Conservation (phyloP, 2,797 vertebrate genomes). For the Otolemur crassicaudatus region DNA sequence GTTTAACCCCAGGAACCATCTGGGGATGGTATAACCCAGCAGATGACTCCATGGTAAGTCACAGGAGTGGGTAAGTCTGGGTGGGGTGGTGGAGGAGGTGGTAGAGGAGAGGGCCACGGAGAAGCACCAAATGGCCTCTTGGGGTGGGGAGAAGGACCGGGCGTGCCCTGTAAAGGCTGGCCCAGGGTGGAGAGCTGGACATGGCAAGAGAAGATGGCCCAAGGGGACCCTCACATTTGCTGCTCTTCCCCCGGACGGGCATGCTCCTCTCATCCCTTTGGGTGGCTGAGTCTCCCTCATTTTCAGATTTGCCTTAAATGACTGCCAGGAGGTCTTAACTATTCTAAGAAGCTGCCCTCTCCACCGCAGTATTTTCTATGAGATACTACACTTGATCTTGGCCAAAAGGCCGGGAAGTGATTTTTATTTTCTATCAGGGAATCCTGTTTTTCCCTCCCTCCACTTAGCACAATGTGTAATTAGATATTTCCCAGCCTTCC, state of each 20-base stretch:
- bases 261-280: not conserved
- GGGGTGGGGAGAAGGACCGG: not conserved
- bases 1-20: conserved; percentile 47
- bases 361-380: not conserved
- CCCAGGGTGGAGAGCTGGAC: not conserved
- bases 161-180: not conserved
- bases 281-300: not conserved
- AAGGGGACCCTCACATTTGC: not conserved
- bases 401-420: too few species aligned
- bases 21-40: not conserved
- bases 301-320: not conserved
- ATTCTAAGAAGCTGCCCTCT: not conserved
- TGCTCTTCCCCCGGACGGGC: not conserved
- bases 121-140: not conserved
- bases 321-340: not conserved
- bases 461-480: not conserved
- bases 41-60: not conserved
- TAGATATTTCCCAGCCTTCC: not conserved
- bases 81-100: not conserved
- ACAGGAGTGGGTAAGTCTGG: not conserved
- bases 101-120: not conserved
- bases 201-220: not conserved
- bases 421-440: not conserved
- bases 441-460: not conserved
- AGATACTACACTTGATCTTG: too few species aligned